Conservation (phyloP, 1,140 invertebrate genomes). For the Cecropterus lyciades region DNA sequence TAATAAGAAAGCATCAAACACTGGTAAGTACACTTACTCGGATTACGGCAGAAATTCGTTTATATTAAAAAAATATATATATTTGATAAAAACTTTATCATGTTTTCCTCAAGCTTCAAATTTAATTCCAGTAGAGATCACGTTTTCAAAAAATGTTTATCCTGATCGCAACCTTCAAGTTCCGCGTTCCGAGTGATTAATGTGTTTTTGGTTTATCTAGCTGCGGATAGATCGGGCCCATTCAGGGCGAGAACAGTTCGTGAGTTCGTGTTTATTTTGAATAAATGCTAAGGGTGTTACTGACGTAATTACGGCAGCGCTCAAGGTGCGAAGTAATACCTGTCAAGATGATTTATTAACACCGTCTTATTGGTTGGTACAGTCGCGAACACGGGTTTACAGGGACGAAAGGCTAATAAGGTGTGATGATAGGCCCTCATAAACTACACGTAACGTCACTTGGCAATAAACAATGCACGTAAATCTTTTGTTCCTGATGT, state of each 20-base stretch:
- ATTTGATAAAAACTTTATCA: background rate
- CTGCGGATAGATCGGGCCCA: constrained; percentile 43
- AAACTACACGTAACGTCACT: constrained; percentile 14
- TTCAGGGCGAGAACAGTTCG: constrained; percentile 37
- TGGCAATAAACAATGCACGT: constrained; percentile 15
- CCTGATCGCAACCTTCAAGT: constrained; percentile 6
- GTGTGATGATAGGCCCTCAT: constrained; percentile 20
- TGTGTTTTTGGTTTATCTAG: constrained; percentile 35
- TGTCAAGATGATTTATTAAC: constrained; percentile 77
- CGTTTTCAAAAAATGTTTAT: constrained; percentile 20
- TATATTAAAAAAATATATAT: background rate
- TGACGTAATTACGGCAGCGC: constrained; percentile 60
- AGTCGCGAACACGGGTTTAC: constrained; percentile 10
- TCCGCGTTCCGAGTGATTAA: constrained; percentile 27
- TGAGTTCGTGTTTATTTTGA: constrained; percentile 46
- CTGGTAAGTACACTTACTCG: no score
- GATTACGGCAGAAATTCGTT: no score
- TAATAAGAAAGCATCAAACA: no score
- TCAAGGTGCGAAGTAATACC: constrained; percentile 71
- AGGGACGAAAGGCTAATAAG: constrained; percentile 22
- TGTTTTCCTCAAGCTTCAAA: background rate
- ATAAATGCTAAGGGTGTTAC: constrained; percentile 44
- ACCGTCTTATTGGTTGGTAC: constrained; percentile 56
- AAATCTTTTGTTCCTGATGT: constrained; percentile 19
- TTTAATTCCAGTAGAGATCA: constrained; percentile 10